Percentiles rank a stretch among this genome's conserved stretches.
Evolutionary conservation across 2,113 vertebrate species (phyloP).

Genomic region (Holacanthus passer): DNA sequence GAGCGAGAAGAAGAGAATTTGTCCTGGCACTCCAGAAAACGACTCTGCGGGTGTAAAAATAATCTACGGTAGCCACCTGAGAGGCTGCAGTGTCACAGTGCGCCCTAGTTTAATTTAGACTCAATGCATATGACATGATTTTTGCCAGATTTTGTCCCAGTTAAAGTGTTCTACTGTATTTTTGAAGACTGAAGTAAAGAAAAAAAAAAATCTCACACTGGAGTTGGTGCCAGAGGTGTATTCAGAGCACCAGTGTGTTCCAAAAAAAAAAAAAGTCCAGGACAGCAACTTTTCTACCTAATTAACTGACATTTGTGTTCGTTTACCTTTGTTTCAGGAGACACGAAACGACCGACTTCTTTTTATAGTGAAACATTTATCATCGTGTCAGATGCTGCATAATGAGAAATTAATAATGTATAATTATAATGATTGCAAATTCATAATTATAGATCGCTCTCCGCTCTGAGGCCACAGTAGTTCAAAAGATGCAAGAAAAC

Average conservation of each 20-base stretch:
- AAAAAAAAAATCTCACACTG: background rate
- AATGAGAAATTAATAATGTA: constrained; percentile 67
- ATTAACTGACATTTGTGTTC: constrained; percentile 51
- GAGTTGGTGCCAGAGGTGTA: constrained; percentile 36
- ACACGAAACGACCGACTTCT: constrained; percentile 24
- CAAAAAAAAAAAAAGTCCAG: constrained; percentile 23
- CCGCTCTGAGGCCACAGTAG: background rate
- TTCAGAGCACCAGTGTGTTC: constrained; percentile 9
- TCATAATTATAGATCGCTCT: constrained; percentile 24
- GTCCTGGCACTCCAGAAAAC: constrained; percentile 82
- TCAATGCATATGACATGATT: constrained; percentile 72
- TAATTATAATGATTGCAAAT: constrained; percentile 48
- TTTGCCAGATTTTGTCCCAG: constrained; percentile 75
- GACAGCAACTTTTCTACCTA: constrained; percentile 38
- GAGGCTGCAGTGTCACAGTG: constrained; percentile 84
- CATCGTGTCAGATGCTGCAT: constrained; percentile 54
- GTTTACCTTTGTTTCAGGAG: constrained; percentile 52
- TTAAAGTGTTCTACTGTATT: constrained; percentile 68
- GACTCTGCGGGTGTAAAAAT: constrained; percentile 84
- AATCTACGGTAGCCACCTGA: constrained; percentile 84
- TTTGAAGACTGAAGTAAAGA: constrained; percentile 47
- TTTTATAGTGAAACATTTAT: constrained; percentile 59
- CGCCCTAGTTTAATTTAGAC: constrained; percentile 84
- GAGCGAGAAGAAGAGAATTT: constrained; percentile 71
- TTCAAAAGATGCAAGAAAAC: constrained; percentile 32